Evolutionary conservation across 2,888 invertebrate species (phyloP), one percentile per base, ranked within the genome.

Genomic region (Eupeodes latifasciatus): DNA sequence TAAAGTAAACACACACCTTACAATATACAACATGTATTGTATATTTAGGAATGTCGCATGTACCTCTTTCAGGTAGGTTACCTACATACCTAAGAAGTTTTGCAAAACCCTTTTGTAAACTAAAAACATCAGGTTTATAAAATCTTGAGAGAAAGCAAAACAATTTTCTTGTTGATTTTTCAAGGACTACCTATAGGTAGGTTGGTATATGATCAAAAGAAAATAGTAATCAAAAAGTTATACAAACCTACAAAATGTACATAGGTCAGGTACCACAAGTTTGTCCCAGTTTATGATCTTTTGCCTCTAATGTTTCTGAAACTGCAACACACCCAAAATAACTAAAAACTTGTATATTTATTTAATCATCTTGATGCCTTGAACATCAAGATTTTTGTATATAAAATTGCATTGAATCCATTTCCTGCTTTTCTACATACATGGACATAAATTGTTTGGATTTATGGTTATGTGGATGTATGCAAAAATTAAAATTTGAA

Each of bases 281-380:
- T 1, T 5, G 36, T 40, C 40, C 40, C 6, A 40, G 40, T 40
- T 7, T 5, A 40, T 40, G 9, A 27, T 61, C 5, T n/a, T 61
- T 14, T 57, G 27, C 27, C 1, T 51, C 16, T 44, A 6, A 40
- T 16, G 11, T 69, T 27, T 11, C 5, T n/a, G 44, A 81, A 62
- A 49, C 59, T 67, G 34, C 67, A 62, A 53, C 53, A 71, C 51
- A 55, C 27, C 9, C 44, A 14, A 40, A 44, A 62, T 75, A 27
- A 40, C 55, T 14, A 84, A 69, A 47, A 53, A 10, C 27, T 34
- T 59, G 34, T 40, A 75, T 69, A 81, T 81, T 78, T 75, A 57
- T 57, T 76, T 69, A 67, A 55, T 77, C 78, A 51, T 78, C 40
- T 69, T 67, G 27, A 27, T 27, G 74, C 74, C 57, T 82, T 75